phyloP scores from a whole-genome alignment of 1,140 invertebrate species.

The Tyrophagus putrescentiae region DNA sequence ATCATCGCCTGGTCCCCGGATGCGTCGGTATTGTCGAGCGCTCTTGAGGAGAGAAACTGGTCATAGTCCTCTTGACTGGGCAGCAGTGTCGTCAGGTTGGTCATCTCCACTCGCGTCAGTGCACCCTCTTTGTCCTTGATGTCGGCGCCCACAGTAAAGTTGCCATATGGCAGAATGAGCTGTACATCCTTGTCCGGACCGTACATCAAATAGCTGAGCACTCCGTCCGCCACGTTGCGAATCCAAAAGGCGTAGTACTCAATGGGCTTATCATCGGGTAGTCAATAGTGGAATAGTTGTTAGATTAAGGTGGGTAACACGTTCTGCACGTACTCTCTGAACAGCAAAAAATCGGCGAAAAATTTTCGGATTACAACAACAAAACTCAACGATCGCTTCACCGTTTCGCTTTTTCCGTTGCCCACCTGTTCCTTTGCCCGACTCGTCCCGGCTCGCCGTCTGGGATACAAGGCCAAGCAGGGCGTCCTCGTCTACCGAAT shows the following conservation, averaged over 20 bases:
- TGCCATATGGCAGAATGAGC: conserved; percentile 28
- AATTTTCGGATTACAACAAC: too few relatives aligned
- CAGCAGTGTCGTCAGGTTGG: conserved; percentile 24
- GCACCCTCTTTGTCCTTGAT: conserved; percentile 31
- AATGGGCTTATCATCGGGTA: conserved; percentile 26
- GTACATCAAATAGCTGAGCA: conserved; percentile 27
- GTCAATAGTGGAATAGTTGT: too few relatives aligned
- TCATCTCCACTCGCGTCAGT: conserved; percentile 27
- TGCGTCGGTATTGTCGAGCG: conserved; percentile 28
- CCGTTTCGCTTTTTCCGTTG: too few relatives aligned
- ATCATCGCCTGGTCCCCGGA: conserved; percentile 29
- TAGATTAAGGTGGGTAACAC: too few relatives aligned
- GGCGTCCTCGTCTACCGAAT: conserved; percentile 97
- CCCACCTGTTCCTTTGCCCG: conserved; percentile 83
- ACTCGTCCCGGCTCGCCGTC: conserved; percentile 89
- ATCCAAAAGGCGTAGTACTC: conserved; percentile 30
- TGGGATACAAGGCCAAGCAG: conserved; percentile 96
- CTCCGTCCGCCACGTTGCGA: conserved; percentile 24
- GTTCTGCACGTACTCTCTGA: too few relatives aligned
- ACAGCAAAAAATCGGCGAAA: too few relatives aligned
- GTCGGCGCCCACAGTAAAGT: conserved; percentile 29
- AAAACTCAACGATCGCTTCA: too few relatives aligned
- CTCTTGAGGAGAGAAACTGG: conserved; percentile 26
- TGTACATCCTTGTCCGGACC: conserved; percentile 26
- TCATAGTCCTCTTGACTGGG: conserved; percentile 29